Conservation (phyloP, 92 coral and sea anemone genomes). For the Bergia sp. region DNA sequence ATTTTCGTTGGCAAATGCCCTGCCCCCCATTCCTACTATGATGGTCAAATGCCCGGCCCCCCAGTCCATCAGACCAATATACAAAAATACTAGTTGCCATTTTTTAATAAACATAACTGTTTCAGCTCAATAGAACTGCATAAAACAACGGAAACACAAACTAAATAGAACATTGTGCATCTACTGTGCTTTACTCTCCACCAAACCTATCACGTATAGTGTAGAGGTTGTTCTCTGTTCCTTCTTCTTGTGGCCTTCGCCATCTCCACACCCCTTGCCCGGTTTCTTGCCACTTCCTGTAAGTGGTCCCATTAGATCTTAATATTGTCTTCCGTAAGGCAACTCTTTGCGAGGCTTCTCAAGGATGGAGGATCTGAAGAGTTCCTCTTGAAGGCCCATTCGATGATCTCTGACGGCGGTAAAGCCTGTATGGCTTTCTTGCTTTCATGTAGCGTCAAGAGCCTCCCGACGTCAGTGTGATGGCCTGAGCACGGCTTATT, state of each 20-base stretch:
- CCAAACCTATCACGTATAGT: not conserved
- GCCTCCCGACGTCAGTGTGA: conserved; percentile 16
- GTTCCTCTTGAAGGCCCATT: conserved; percentile 15
- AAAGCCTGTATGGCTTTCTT: conserved; percentile 12
- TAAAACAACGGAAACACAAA: not conserved
- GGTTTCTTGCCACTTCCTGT: conserved; percentile 5
- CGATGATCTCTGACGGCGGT: conserved; percentile 5
- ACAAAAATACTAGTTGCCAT: too few species aligned
- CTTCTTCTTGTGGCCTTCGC: conserved; percentile 13
- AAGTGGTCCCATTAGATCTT: not conserved
- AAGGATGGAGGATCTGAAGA: not conserved
- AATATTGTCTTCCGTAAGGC: not conserved
- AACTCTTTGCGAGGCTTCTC: not conserved
- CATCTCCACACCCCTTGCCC: conserved; percentile 6
- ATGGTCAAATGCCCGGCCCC: too few species aligned
- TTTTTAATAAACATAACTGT: too few species aligned
- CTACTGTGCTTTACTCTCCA: not conserved
- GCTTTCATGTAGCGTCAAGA: conserved; percentile 25
- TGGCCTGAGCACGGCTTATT: conserved; percentile 44
- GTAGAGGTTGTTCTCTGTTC: not conserved
- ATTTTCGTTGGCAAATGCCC: too few species aligned
- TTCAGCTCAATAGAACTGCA: too few species aligned
- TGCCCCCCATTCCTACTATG: too few species aligned
- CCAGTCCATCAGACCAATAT: too few species aligned
- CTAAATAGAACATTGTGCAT: not conserved